phyloP scores from a whole-genome alignment of 1,140 invertebrate genomes.

The Aphis craccivora region DNA sequence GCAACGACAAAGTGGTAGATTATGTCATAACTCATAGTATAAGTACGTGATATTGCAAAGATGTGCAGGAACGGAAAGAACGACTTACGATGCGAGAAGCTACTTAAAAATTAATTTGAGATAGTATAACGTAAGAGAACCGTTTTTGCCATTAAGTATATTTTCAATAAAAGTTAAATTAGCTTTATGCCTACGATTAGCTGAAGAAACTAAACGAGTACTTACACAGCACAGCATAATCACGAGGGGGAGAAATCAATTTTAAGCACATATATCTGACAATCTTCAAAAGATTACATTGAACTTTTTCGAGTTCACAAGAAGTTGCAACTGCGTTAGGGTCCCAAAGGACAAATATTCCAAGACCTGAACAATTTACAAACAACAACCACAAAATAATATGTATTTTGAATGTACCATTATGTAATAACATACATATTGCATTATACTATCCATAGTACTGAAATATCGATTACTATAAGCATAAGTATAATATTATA shows the following conservation, averaged over 20 bases:
- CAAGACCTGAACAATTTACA: neutral
- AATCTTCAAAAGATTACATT: too few species aligned
- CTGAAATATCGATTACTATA: neutral
- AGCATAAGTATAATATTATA: neutral
- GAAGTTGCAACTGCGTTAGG: too few species aligned
- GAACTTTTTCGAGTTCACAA: too few species aligned
- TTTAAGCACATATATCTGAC: neutral
- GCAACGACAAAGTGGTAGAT: neutral
- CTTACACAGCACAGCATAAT: neutral
- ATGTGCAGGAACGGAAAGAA: neutral
- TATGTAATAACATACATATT: neutral
- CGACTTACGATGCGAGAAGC: neutral
- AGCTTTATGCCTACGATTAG: neutral
- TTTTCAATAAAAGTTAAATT: neutral
- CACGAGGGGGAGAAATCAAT: neutral
- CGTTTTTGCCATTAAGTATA: neutral
- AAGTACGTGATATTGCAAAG: neutral
- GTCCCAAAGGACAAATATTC: neutral
- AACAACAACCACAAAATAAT: neutral
- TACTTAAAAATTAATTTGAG: neutral
- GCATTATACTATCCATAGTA: neutral
- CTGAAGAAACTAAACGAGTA: neutral
- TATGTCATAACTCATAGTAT: neutral
- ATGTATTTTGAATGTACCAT: neutral
- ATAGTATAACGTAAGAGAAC: neutral